Conservation (phyloP, 2,113 vertebrate genomes). For the Oncorhynchus masou region DNA sequence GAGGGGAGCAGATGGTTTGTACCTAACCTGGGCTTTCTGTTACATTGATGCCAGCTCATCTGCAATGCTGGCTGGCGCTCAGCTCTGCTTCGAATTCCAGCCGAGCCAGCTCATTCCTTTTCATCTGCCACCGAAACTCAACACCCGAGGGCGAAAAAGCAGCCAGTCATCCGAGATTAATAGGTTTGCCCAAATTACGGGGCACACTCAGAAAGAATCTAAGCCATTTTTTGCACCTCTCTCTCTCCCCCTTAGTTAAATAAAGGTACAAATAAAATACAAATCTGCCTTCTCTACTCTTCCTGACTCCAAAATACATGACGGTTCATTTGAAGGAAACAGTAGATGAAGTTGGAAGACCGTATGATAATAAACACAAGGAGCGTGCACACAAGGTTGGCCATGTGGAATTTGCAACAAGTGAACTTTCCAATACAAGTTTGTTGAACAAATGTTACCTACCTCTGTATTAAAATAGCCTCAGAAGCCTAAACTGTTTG, state of each 20-base stretch:
- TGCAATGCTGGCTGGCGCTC: conserved; percentile 5
- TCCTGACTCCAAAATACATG: conserved; percentile 37
- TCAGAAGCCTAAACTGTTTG: no score
- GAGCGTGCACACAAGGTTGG: neutral
- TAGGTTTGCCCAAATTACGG: conserved; percentile 56
- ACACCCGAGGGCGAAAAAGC: conserved; percentile 43
- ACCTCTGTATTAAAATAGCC: no score
- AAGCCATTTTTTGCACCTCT: neutral
- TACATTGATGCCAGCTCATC: conserved; percentile 1
- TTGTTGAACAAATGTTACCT: no score
- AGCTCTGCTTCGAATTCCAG: conserved; percentile 46
- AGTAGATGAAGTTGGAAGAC: conserved; percentile 21
- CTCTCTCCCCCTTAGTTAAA: neutral
- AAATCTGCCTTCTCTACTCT: neutral
- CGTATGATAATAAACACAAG: neutral
- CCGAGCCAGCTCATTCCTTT: conserved; percentile 54
- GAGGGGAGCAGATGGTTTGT: neutral
- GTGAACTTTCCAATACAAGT: neutral
- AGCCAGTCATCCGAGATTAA: conserved; percentile 55
- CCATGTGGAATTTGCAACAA: neutral
- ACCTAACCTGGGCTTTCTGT: conserved; percentile 28
- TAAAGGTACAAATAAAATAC: no score
- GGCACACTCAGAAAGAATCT: conserved; percentile 37
- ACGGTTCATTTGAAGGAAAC: conserved; percentile 17
- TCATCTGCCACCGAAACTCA: conserved; percentile 63